Evolutionary conservation across 1,140 invertebrate species (phyloP).

Genomic region (Cataglyphis hispanica): DNA sequence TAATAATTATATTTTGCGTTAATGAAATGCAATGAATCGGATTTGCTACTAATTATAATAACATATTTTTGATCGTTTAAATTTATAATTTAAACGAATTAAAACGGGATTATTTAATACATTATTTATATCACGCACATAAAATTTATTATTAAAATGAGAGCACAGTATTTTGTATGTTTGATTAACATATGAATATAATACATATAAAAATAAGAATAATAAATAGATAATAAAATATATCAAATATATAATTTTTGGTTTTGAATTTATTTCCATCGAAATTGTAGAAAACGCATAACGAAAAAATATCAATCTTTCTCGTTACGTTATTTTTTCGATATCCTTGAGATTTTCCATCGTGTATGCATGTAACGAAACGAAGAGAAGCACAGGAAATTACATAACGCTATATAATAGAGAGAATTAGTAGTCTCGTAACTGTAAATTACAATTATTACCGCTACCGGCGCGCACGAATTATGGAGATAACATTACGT

Average conservation of each 20-base stretch:
- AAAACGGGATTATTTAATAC: neutral
- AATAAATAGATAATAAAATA: too few relatives aligned
- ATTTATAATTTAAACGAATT: too few relatives aligned
- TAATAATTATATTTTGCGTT: slow-evolving; percentile 23
- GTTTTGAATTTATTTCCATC: neutral
- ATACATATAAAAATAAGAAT: too few relatives aligned
- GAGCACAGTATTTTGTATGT: neutral
- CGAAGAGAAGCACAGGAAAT: slow-evolving; percentile 19
- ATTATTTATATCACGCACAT: neutral
- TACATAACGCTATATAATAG: slow-evolving; percentile 27
- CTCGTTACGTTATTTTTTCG: neutral
- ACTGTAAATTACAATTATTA: slow-evolving; percentile 61
- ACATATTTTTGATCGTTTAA: neutral
- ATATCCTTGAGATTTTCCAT: neutral
- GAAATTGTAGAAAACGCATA: neutral
- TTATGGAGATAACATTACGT: slow-evolving; percentile 52
- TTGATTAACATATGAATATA: neutral
- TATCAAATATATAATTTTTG: neutral
- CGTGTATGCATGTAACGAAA: neutral
- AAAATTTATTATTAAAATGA: neutral
- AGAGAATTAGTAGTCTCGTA: slow-evolving; percentile 16
- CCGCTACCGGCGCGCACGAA: slow-evolving; percentile 30
- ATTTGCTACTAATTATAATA: neutral
- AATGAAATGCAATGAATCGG: slow-evolving; percentile 23
- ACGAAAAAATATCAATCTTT: neutral